Evolutionary conservation across 2,888 invertebrate species (phyloP), one percentile per base, ranked within the genome.

Genomic region (Drosophila rellima): DNA sequence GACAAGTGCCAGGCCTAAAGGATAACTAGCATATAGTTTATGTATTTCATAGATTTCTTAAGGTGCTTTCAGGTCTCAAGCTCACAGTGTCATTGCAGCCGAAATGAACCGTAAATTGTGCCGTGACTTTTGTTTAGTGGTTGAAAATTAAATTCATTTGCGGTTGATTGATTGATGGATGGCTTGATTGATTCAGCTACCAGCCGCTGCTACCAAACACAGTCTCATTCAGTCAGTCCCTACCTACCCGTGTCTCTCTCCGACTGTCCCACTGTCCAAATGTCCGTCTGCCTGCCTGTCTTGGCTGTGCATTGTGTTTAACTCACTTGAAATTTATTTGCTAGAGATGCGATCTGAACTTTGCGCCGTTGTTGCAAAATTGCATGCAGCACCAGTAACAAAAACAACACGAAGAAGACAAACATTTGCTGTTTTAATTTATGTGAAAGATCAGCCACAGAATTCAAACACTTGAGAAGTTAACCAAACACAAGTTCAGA

Each of bases 91-190:
- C 54, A 66, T 59, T 50, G 52, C 54, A 47, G 63, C 37, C 50
- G 29, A 71, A 71, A 70, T 80, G 71, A 75, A 75, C 72, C 64
- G 63, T 71, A 70, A 75, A 71, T 55, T 78, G 78, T 82, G 85
- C 67, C 66, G 61, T 68, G 71, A 69, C 70, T 63, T 73, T 68
- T 73, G 45, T 59, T 59, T 67, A 68, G 78, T 69, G 74, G 74
- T 61, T 71, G 70, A 67, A 77, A 63, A 85, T 88, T 81, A 81
- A 85, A 88, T 82, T 82, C 72, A 82, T 81, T 88, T 85, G 83
- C 78, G 78, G 45, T 73, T 75, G 75, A 75, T 74, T 88, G 88
- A 85, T 77, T 88, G 85, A 88, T 85, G 77, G 86, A 82, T 88
- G 78, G 85, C 79, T 87, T 78, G 88, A 82, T 87, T 87, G 80